A percentile compares a stretch with the other conserved stretches of the same genome.
Conservation (phyloP, 2,888 invertebrate species). For the Lordiphosa fenestrarum region DNA sequence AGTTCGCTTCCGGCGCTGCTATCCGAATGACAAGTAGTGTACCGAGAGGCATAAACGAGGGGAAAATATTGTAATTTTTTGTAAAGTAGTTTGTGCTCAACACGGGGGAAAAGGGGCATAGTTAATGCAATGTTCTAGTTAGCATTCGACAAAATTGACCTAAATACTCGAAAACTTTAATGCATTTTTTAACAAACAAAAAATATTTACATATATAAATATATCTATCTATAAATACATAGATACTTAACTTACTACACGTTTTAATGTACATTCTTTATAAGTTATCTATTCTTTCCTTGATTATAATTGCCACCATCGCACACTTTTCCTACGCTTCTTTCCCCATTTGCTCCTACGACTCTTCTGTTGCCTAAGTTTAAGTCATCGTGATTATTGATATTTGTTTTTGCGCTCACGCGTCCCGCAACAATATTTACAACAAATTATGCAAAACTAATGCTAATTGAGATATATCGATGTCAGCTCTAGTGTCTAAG, state of each 20-base stretch:
- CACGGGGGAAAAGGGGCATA: constrained; percentile 19
- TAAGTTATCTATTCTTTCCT: constrained; percentile 26
- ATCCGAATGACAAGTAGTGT: no score
- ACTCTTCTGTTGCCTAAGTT: constrained; percentile 68
- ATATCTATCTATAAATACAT: constrained; percentile 15
- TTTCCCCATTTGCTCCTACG: constrained; percentile 26
- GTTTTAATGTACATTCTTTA: constrained; percentile 5
- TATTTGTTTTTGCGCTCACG: constrained; percentile 46
- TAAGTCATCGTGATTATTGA: constrained; percentile 64
- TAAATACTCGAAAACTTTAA: constrained; percentile 70
- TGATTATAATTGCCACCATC: constrained; percentile 55
- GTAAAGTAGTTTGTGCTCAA: constrained; percentile 60
- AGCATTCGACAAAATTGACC: constrained; percentile 61
- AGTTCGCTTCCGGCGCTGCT: no score
- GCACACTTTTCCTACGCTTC: constrained; percentile 60
- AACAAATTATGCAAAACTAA: constrained; percentile 56
- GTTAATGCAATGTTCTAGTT: constrained; percentile 47
- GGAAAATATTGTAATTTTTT: constrained; percentile 58
- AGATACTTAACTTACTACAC: constrained; percentile 21
- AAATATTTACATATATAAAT: constrained; percentile 33
- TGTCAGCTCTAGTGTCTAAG: constrained; percentile 61
- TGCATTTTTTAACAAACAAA: constrained; percentile 59
- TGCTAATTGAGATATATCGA: constrained; percentile 53
- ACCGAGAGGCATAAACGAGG: constrained; percentile 19
- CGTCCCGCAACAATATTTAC: constrained; percentile 42